Evolutionary conservation across 2,797 vertebrate genomes (phyloP), one percentile per base, ranked within the genome.

Genomic region (Vireo griseus): DNA sequence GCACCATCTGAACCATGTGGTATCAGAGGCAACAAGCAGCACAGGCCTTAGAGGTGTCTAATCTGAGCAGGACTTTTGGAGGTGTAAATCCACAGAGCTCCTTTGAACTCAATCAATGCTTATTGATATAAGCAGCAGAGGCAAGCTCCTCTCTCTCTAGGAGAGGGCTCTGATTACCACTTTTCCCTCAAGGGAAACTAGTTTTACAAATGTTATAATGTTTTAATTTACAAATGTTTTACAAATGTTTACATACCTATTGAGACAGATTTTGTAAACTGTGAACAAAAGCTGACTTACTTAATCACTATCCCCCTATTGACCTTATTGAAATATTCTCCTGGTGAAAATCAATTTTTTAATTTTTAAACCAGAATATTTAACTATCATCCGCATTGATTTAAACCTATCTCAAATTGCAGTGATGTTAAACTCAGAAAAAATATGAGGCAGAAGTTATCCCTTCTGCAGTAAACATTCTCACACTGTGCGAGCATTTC

Each of bases 301-400:
- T 77, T 29, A 63, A 69, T 81, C 0, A 0, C 12, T 25, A 16
- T 20, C 29, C 26, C 11, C 21, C 47, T 40, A 35, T 21, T 84
- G 87, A 95, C 84, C 95, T 95, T 93, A 93, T 28, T 94, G 92
- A 94, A 95, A 95, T 81, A 83, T 75, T 65, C 73, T 95, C 55
- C 74, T 66, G 52, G 83, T 91, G 84, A 93, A 97, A 97, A 97
- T 95, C 68, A 94, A 95, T 95, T 93, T 90, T 95, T 81, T 44
- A 40, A 73, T 96, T 97, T 95, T 96, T 92, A 93, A 94, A 93
- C 52, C 29, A 88, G 84, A 92, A 86, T 95, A 61, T 96, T 96
- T 96, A 97, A 96, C 95, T 95, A 91, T 96, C 82, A 95, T 86
- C 69, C 35, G 10, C 89, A 96, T 97, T 95, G 95, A 97, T 94